phyloP scores from a whole-genome alignment of 2,888 invertebrate species.

The Euproctis similis region DNA sequence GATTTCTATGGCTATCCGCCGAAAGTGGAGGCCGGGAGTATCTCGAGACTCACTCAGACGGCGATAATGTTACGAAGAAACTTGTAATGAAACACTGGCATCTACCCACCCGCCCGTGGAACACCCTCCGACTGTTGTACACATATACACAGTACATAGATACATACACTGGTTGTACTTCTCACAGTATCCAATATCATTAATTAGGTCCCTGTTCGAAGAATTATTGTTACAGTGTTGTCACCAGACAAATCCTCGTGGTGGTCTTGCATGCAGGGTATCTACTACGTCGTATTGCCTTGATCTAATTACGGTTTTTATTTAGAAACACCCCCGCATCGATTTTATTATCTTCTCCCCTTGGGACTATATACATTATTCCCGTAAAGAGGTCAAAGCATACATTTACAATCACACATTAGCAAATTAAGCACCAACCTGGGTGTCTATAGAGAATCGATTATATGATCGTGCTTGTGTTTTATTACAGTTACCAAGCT shows the following conservation, averaged over 20 bases:
- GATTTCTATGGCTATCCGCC: slow-evolving; percentile 71
- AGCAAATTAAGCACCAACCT: too few species aligned
- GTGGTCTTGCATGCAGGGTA: slow-evolving; percentile 40
- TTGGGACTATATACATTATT: slow-evolving; percentile 22
- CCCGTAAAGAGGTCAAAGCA: too few species aligned
- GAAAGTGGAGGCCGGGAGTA: slow-evolving; percentile 60
- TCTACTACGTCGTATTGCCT: slow-evolving; percentile 19
- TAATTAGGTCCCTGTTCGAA: slow-evolving; percentile 20
- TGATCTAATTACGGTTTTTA: slow-evolving; percentile 41
- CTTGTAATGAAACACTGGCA: slow-evolving; percentile 52
- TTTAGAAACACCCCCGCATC: slow-evolving; percentile 39
- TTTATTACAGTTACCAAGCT: too few species aligned
- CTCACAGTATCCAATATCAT: slow-evolving; percentile 43
- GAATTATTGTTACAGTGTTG: slow-evolving; percentile 13
- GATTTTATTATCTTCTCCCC: slow-evolving; percentile 39
- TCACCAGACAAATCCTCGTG: slow-evolving; percentile 38
- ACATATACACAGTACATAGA: slow-evolving; percentile 22
- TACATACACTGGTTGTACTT: slow-evolving; percentile 16
- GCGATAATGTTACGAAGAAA: slow-evolving; percentile 55
- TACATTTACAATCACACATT: too few species aligned
- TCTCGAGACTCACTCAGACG: slow-evolving; percentile 42
- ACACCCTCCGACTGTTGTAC: slow-evolving; percentile 28
- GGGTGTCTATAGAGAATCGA: too few species aligned
- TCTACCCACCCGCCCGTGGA: slow-evolving; percentile 25
- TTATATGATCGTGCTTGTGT: too few species aligned